Conservation (phyloP, 2,797 vertebrate species). For the Poliocrania exsul region DNA sequence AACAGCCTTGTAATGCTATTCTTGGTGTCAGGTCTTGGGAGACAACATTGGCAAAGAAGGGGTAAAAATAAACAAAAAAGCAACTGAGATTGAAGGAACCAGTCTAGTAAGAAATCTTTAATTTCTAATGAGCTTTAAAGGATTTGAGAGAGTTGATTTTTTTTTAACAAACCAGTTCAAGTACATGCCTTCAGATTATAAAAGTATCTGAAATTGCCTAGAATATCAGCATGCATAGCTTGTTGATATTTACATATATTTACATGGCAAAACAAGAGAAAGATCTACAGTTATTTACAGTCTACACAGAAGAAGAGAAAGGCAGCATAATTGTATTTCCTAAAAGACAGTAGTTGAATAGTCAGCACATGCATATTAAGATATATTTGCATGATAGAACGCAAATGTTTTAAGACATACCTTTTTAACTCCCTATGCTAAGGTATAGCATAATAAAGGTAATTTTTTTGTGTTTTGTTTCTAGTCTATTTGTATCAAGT, state of each 20-base stretch:
- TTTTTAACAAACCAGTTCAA: slow-evolving; percentile 82
- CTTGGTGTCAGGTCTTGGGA: neutral
- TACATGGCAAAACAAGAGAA: slow-evolving; percentile 87
- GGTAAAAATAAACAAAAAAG: neutral
- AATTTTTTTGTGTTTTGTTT: slow-evolving; percentile 73
- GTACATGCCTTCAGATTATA: slow-evolving; percentile 97
- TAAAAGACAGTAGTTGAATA: slow-evolving; percentile 85
- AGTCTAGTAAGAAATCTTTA: slow-evolving; percentile 82
- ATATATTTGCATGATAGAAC: slow-evolving; percentile 83
- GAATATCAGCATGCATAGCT: slow-evolving; percentile 94
- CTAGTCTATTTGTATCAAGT: slow-evolving; percentile 86
- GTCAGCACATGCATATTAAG: slow-evolving; percentile 92
- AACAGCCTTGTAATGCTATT: neutral
- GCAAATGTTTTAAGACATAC: slow-evolving; percentile 76
- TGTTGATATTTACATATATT: slow-evolving; percentile 96
- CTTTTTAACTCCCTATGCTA: slow-evolving; percentile 81
- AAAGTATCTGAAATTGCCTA: slow-evolving; percentile 99
- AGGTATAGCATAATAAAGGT: slow-evolving; percentile 82
- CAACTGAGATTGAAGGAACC: slow-evolving; percentile 38
- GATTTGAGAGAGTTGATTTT: slow-evolving; percentile 75
- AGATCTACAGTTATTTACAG: slow-evolving; percentile 90
- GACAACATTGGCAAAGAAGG: neutral
- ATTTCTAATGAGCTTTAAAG: slow-evolving; percentile 80
- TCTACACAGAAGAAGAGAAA: slow-evolving; percentile 86
- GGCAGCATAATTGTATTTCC: slow-evolving; percentile 84